phyloP scores from a whole-genome alignment of 2,113 vertebrate species.

The Petaurus breviceps region DNA sequence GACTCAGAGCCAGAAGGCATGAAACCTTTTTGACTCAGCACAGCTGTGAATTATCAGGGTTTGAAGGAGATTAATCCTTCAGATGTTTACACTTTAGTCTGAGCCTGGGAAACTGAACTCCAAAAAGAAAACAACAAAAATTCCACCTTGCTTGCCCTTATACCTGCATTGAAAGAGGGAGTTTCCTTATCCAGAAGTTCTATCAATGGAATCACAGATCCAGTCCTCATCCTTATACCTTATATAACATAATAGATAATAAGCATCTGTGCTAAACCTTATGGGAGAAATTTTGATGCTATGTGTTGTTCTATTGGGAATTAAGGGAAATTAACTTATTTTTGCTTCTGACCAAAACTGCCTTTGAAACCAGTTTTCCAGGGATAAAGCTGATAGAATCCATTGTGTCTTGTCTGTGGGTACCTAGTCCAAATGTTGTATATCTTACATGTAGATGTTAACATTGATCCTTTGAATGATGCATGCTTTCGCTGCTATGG shows the following conservation, averaged over 20 bases:
- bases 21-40: too few species aligned
- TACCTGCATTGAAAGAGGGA: neutral
- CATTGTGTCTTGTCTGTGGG: constrained; percentile 8
- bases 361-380: constrained; percentile 4
- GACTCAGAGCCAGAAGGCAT: too few species aligned
- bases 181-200: neutral
- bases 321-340: neutral
- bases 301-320: too few species aligned
- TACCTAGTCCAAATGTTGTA: neutral
- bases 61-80: too few species aligned
- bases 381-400: neutral
- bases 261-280: neutral
- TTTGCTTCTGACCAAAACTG: constrained; percentile 1
- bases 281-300: neutral
- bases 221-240: neutral
- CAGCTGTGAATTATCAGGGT: too few species aligned
- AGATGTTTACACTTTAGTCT: too few species aligned
- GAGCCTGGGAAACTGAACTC: too few species aligned
- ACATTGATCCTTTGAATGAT: neutral
- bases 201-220: neutral
- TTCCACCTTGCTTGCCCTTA: too few species aligned
- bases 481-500: neutral
- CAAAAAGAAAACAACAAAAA: too few species aligned
- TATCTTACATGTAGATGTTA: neutral
- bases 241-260: neutral